Evolutionary conservation across 2,888 invertebrate genomes (phyloP), one percentile per base, ranked within the genome.

Genomic region (Meloe dianella): DNA sequence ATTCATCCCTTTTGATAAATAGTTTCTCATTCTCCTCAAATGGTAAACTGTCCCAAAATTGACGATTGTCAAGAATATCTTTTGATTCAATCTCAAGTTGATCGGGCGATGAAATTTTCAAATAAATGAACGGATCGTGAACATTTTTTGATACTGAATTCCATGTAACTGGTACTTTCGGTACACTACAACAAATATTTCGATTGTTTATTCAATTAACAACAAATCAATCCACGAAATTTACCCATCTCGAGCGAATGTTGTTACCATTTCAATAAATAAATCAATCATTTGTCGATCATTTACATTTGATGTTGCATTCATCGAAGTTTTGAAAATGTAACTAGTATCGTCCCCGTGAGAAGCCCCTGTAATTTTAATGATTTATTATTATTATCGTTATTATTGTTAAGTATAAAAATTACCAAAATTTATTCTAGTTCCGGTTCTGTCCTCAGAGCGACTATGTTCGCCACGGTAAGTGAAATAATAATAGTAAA

Each of bases 401-500:
- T 17, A 35, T 41, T 30, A 35, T 24, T 22, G 12, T 17, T 61
- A 47, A 47, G 14, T 12, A 24, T 6, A 27, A 8, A 10, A 1
- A 9, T 61, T 54, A 62, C 32, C 29, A 20, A 67, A 67, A 74
- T 89, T 84, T 10, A 86, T 84, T 0, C 82, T 81, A 10, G 87
- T 87, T 0, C 81, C 75, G 0, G 89, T 85, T 78, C 89, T 83
- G 9, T 82, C n/a, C 61, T 87, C 84, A 2, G 88, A 87, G 14
- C 89, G 78, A 74, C 91, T 91, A 64, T 81, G 77, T n/a, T 82
- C 81, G 0, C 88, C 88, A 60, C 88, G 85, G 81, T 87, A 89
- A 5, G 86, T 82, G 78, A 89, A 92, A n/a, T 87, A 85, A 78
- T 91, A 92, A 66, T 88, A 84, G 82, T 89, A 90, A 3, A 90